A percentile compares a stretch with the other conserved stretches of the same genome.
Evolutionary conservation across 2,888 invertebrate species (phyloP).

Genomic region (Meloe dianella): DNA sequence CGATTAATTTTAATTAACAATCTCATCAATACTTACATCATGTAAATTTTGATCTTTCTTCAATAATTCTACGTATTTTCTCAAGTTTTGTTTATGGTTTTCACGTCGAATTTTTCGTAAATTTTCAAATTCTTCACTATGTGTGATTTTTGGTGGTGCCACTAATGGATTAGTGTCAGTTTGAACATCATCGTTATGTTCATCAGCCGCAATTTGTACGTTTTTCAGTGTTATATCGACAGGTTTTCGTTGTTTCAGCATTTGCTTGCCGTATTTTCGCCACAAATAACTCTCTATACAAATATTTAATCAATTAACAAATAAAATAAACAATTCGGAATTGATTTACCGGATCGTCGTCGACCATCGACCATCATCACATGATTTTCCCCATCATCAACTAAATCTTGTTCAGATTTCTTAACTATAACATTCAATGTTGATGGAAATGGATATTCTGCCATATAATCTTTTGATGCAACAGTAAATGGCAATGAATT

Average conservation of each 20-base stretch:
- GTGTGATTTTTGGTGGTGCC: constrained; percentile 26
- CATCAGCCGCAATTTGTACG: not conserved
- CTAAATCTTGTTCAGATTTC: constrained; percentile 63
- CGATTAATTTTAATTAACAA: not conserved
- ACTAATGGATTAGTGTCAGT: constrained; percentile 23
- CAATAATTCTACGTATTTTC: constrained; percentile 41
- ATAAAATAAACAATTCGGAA: not conserved
- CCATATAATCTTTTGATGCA: constrained; percentile 79
- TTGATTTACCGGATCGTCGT: constrained; percentile 4
- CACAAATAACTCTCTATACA: constrained; percentile 1
- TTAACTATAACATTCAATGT: constrained; percentile 80
- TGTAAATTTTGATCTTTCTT: constrained; percentile 28
- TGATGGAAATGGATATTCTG: constrained; percentile 84
- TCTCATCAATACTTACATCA: not conserved
- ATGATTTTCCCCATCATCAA: constrained; percentile 41
- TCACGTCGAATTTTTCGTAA: constrained; percentile 42
- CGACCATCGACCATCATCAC: constrained; percentile 23
- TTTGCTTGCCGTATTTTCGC: constrained; percentile 1
- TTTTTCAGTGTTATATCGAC: not conserved
- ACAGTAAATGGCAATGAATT: constrained; percentile 83
- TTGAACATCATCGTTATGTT: constrained; percentile 10
- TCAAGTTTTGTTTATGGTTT: constrained; percentile 40
- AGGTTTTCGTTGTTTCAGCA: not conserved
- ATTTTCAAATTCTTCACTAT: constrained; percentile 45
- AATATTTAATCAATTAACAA: not conserved